phyloP scores from a whole-genome alignment of 2,113 vertebrate genomes.

The Laterallus jamaicensis region DNA sequence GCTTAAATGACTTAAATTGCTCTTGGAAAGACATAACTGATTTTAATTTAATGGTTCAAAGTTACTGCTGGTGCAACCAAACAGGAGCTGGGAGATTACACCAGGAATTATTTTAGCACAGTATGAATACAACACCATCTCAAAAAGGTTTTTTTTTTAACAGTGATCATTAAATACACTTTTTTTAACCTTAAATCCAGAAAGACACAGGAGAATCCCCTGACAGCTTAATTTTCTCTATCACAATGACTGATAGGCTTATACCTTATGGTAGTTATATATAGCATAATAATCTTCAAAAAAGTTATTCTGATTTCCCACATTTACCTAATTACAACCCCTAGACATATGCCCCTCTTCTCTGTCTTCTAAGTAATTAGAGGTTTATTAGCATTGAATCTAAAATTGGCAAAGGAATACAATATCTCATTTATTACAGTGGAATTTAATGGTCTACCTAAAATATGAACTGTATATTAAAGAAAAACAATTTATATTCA shows the following conservation, averaged over 20 bases:
- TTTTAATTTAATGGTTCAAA: slow-evolving; percentile 2
- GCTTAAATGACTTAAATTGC: neutral
- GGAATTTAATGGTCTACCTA: neutral
- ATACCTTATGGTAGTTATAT: neutral
- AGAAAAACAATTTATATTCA: neutral
- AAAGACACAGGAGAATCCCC: neutral
- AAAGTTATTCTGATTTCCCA: neutral
- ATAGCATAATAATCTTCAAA: neutral
- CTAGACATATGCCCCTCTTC: neutral
- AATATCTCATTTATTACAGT: neutral
- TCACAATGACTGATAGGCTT: neutral
- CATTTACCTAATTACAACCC: neutral
- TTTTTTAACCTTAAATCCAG: neutral
- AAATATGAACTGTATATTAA: neutral
- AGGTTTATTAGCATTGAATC: neutral
- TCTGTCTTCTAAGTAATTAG: neutral
- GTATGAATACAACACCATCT: neutral
- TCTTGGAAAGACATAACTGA: neutral
- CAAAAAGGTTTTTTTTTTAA: neutral
- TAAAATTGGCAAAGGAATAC: neutral
- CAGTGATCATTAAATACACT: neutral
- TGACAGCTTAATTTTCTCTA: neutral
- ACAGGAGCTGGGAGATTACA: neutral
- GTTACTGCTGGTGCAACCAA: neutral
- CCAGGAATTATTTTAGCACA: neutral